A percentile compares a stretch with the other conserved stretches of the same genome.
Evolutionary conservation across 2,797 vertebrate species (phyloP).

Genomic region (Delichon dasypus): DNA sequence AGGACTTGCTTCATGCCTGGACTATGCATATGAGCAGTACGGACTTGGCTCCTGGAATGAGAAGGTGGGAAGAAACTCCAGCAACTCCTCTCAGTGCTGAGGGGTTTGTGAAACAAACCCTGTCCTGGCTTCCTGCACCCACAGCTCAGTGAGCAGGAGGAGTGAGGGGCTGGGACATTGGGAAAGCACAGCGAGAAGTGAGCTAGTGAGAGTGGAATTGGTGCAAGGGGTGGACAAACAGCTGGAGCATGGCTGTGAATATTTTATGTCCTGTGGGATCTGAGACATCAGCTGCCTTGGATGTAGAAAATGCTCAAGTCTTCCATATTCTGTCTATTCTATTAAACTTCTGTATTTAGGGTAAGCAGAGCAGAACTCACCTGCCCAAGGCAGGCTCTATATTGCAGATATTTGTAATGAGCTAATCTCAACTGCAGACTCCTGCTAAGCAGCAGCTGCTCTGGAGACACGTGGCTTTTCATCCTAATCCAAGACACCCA

Average conservation of each 20-base stretch:
- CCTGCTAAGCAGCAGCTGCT: background rate
- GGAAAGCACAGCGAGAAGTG: background rate
- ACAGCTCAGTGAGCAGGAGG: background rate
- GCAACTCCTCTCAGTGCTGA: background rate
- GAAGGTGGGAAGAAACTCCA: background rate
- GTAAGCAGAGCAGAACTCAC: background rate
- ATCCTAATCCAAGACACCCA: background rate
- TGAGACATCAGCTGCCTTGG: background rate
- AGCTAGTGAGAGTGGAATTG: background rate
- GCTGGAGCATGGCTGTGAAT: background rate
- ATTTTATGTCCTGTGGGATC: background rate
- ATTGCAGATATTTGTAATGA: background rate
- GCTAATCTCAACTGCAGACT: background rate
- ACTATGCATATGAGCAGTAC: accelerated
- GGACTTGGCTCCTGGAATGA: background rate
- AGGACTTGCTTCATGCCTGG: background rate
- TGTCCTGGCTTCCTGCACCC: background rate
- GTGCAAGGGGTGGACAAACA: background rate
- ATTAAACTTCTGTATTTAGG: background rate
- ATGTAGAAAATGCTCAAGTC: background rate
- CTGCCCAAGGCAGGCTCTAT: background rate
- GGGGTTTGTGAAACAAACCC: background rate
- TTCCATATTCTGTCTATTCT: background rate
- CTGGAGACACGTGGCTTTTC: accelerated
- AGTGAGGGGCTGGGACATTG: background rate